A percentile compares a stretch with the other conserved stretches of the same genome.
These are phyloP conservation scores for Saccostrea echinata DNA, from an alignment of 1,140 invertebrate genomes.

Conservation along the genomic window DNA sequence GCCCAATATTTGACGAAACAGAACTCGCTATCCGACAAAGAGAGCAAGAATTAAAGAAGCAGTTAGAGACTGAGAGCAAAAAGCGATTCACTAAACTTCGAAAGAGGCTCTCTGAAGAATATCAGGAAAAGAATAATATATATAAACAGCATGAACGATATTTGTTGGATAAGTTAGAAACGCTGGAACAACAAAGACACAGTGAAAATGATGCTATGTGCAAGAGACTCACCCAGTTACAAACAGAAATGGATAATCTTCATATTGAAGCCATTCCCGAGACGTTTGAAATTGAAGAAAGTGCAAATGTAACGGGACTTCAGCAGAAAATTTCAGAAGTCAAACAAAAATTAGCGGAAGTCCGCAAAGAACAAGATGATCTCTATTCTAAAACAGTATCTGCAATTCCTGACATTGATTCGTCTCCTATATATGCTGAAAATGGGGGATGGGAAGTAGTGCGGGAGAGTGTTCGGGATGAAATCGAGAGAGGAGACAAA, in stretches of 20 bases:
- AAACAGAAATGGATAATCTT: not conserved
- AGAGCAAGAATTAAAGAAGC: constrained; percentile 13
- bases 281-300: not conserved
- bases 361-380: constrained; percentile 26
- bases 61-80: not conserved
- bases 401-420: not conserved
- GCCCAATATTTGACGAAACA: constrained; percentile 36
- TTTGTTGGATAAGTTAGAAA: constrained; percentile 17
- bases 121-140: not conserved
- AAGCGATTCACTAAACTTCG: not conserved
- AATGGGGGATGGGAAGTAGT: constrained; percentile 10
- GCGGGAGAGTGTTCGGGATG: constrained; percentile 34
- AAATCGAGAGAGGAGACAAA: constrained; percentile 41
- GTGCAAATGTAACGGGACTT: not conserved
- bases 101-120: not conserved
- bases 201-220: not conserved
- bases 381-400: constrained; percentile 20
- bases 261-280: not conserved
- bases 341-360: not conserved
- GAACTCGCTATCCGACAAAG: constrained; percentile 32
- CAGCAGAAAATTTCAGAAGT: constrained; percentile 14
- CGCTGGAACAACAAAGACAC: not conserved
- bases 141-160: not conserved
- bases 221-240: not conserved
- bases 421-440: not conserved